These are phyloP conservation scores for Dromiciops gliroides DNA, from an alignment of 2,113 vertebrate genomes.

Conservation along the genomic window DNA sequence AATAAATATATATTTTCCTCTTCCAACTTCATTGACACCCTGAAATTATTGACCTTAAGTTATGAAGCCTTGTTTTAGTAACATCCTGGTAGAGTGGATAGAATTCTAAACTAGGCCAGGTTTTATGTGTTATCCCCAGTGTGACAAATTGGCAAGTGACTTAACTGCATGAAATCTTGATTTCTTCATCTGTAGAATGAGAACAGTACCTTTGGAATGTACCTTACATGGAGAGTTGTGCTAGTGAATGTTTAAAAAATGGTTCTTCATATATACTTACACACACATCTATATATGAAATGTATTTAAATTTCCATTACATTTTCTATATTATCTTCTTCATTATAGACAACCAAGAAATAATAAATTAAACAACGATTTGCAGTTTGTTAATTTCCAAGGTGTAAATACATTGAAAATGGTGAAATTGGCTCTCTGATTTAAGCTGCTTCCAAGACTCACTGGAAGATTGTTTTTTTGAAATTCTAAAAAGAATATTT, in stretches of 20 bases:
- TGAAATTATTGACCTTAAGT: background rate
- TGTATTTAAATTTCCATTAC: background rate
- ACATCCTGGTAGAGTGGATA: background rate
- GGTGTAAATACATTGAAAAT: background rate
- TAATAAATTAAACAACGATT: background rate
- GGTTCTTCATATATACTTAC: too few relatives aligned
- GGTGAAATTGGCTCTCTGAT: background rate
- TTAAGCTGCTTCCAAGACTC: background rate
- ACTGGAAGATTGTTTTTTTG: background rate
- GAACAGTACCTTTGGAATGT: background rate
- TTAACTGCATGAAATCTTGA: background rate
- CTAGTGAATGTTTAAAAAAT: background rate
- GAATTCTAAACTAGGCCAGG: background rate
- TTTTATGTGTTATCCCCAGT: background rate
- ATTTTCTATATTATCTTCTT: background rate
- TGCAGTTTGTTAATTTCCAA: background rate
- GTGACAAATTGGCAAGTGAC: background rate
- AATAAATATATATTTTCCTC: background rate
- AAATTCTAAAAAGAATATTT: background rate
- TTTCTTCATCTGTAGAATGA: background rate
- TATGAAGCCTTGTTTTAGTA: background rate
- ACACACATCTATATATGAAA: background rate
- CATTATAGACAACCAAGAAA: background rate
- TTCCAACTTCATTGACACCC: background rate
- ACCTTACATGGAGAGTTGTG: background rate